These are phyloP conservation scores for Athalia rosae DNA, from an alignment of 2,888 invertebrate species.

Conservation along the genomic window DNA sequence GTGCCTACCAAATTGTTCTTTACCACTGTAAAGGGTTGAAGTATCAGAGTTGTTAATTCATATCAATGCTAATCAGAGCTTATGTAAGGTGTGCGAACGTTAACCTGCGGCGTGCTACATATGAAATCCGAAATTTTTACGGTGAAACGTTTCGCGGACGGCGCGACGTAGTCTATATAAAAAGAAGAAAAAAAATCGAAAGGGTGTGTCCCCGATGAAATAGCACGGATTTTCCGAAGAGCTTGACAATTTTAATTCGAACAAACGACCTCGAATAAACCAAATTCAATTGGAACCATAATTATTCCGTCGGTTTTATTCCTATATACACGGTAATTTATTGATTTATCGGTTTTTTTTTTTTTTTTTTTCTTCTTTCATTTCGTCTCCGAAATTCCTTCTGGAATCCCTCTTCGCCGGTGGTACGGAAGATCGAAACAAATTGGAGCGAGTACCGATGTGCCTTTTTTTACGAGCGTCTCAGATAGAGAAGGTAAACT, in stretches of 20 bases:
- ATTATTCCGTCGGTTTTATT: background rate
- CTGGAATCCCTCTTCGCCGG: no score
- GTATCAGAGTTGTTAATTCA: background rate
- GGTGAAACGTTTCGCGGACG: no score
- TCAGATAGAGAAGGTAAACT: conserved; percentile 25
- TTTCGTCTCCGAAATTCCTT: background rate
- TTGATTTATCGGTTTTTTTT: background rate
- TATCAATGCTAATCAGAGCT: background rate
- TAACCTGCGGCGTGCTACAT: no score
- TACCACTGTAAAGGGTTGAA: background rate
- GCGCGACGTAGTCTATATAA: no score
- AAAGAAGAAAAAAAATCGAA: no score
- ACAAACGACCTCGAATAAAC: no score
- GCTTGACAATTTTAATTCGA: no score
- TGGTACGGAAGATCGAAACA: background rate
- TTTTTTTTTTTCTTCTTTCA: background rate
- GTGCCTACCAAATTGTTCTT: background rate
- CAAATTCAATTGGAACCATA: no score
- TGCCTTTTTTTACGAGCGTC: conserved; percentile 24
- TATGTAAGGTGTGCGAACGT: no score
- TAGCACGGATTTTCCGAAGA: no score
- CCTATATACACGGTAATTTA: background rate
- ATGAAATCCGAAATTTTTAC: no score
- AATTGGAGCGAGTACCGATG: background rate
- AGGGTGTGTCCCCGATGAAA: no score